phyloP scores from a whole-genome alignment of 2,888 invertebrate genomes.

The Phalangium opilio region DNA sequence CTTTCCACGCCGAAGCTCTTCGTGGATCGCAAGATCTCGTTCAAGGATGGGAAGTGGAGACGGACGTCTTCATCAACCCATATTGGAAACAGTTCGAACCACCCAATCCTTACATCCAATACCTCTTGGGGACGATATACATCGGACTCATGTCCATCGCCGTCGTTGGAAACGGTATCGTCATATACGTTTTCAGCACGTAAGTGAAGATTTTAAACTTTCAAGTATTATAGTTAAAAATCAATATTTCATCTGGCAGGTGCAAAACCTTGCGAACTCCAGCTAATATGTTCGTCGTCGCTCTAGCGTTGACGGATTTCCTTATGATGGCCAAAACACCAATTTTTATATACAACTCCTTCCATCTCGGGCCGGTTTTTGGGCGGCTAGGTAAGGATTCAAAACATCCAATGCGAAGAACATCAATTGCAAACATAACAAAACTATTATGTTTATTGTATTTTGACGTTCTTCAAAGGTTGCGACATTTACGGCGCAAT shows the following conservation, averaged over 20 bases:
- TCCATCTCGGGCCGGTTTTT: constrained; percentile 52
- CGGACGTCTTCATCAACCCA: constrained; percentile 53
- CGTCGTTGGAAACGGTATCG: constrained; percentile 63
- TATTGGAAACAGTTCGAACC: constrained; percentile 68
- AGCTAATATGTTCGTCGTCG: constrained; percentile 56
- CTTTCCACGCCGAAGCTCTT: too few species aligned
- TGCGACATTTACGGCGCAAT: constrained; percentile 63
- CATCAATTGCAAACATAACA: too few species aligned
- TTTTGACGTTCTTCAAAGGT: constrained; percentile 36
- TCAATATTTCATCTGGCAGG: constrained; percentile 34
- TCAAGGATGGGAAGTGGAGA: constrained; percentile 49
- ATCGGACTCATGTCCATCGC: constrained; percentile 50
- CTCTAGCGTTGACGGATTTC: constrained; percentile 58
- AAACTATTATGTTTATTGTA: not conserved
- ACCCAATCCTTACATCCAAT: constrained; percentile 64
- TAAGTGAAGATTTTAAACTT: constrained; percentile 33
- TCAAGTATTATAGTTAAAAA: not conserved
- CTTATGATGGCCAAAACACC: constrained; percentile 55
- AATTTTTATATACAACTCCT: constrained; percentile 56
- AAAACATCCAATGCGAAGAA: not conserved
- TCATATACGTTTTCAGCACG: constrained; percentile 69
- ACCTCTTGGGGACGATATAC: constrained; percentile 59
- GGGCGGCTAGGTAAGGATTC: constrained; percentile 47
- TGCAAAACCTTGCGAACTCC: constrained; percentile 54
- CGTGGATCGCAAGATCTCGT: not conserved